phyloP scores from a whole-genome alignment of 2,888 invertebrate species.

The Leuctra nigra region DNA sequence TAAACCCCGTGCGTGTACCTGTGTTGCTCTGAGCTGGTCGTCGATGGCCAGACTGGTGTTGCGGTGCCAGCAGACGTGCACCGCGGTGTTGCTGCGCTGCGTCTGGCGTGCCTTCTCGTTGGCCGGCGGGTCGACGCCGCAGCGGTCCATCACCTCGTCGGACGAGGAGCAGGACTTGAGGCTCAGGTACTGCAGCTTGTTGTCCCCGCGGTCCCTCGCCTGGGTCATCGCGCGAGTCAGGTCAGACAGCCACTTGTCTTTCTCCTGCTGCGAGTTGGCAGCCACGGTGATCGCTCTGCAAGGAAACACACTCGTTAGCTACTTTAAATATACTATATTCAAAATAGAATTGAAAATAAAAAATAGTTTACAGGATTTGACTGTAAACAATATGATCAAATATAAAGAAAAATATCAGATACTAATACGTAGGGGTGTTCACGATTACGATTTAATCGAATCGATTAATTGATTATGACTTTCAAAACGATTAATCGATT shows the following conservation, averaged over 20 bases:
- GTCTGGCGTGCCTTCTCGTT: constrained; percentile 44
- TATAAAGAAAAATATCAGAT: too few species aligned
- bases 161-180: constrained; percentile 47
- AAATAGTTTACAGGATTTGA: too few species aligned
- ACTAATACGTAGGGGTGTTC: too few species aligned
- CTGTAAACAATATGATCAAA: too few species aligned
- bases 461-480: too few species aligned
- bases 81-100: constrained; percentile 71
- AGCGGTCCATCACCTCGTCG: constrained; percentile 44
- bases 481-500: too few species aligned
- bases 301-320: constrained; percentile 21
- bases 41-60: constrained; percentile 72
- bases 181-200: constrained; percentile 53
- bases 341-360: too few species aligned
- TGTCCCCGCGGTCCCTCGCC: constrained; percentile 47
- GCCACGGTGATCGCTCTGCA: constrained; percentile 73
- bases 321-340: too few species aligned
- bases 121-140: constrained; percentile 37
- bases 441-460: too few species aligned
- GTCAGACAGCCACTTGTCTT: constrained; percentile 80
- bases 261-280: constrained; percentile 80
- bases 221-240: constrained; percentile 52
- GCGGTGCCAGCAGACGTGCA: constrained; percentile 97
- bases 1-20: constrained; percentile 46
- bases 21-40: constrained; percentile 65